Evolutionary conservation across 2,113 vertebrate genomes (phyloP), one percentile per base, ranked within the genome.

Genomic region (Epinephelus fuscoguttatus): DNA sequence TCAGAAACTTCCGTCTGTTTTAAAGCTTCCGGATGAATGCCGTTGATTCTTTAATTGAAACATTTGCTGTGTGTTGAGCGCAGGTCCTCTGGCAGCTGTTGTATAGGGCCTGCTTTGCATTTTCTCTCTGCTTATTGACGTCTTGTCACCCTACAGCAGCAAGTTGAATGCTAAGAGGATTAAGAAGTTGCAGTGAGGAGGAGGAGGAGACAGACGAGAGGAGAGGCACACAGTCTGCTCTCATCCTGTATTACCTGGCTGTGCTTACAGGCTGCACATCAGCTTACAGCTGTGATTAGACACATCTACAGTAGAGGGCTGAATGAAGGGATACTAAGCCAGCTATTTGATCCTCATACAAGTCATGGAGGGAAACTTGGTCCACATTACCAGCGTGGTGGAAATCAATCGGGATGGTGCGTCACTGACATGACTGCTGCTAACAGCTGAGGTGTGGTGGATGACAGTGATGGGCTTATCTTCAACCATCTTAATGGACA

Each of bases 161-260:
- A 42, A 27, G 70, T 13, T 77, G 79, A 89, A 84, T 84, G 74
- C 80, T 86, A 91, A 92, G 81, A 86, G 64, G 84, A 84, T 87
- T 69, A 78, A 59, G 66, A 87, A 77, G 84, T 80, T 75, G 52
- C 59, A 68, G 42, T 15, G 77, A 70, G 72, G 52, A 66, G 47
- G 45, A 71, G 63, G 45, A 68, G 63, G 66, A 78, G 59, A 53
- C 23, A 61, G 53, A 37, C 49, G 68, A 73, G 67, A 52, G 56
- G 85, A 25, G 33, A 73, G 68, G 69, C 30, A 52, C 49, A 45
- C 71, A 53, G 25, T 40, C 14, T 23, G 50, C 70, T 56, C 78
- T 78, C 53, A 73, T 73, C 72, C 25, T 49, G 56, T 59, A 75
- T 72, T 81, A 85, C 74, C 80, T 75, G 42, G 14, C 49, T 70